Percentiles rank a stretch among this genome's conserved stretches.
Conservation (phyloP, 1,140 invertebrate genomes). For the Caenorhabditis briggsae region DNA sequence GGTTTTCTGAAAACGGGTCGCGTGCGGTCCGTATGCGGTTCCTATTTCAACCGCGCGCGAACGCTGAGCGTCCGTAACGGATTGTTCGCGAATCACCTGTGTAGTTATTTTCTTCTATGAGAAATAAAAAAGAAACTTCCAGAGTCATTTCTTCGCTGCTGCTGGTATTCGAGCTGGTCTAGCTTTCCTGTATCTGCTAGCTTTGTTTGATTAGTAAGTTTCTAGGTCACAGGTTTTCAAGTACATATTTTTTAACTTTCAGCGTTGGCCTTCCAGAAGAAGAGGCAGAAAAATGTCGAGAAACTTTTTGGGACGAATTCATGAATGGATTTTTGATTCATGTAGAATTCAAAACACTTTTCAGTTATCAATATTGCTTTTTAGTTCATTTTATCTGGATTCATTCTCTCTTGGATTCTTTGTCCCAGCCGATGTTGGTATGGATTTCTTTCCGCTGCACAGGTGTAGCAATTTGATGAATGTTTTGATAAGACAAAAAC, state of each 20-base stretch:
- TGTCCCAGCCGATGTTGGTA: constrained; percentile 6
- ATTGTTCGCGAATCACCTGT: too few relatives aligned
- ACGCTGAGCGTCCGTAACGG: too few relatives aligned
- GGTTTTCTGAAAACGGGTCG: too few relatives aligned
- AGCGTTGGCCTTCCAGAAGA: neutral
- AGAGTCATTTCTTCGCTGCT: constrained; percentile 4
- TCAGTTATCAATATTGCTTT: neutral
- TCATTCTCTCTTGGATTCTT: constrained; percentile 2
- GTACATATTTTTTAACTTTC: neutral
- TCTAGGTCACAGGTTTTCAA: neutral
- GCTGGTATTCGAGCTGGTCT: neutral
- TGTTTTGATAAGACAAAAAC: too few relatives aligned
- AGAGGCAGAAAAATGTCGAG: neutral
- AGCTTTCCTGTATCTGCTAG: neutral
- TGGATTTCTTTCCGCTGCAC: neutral
- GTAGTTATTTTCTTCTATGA: too few relatives aligned
- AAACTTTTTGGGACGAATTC: neutral
- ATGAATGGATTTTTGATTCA: constrained; percentile 6
- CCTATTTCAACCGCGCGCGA: too few relatives aligned
- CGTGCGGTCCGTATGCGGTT: too few relatives aligned
- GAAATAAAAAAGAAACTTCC: neutral
- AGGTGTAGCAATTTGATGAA: neutral
- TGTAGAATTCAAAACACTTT: neutral
- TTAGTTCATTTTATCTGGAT: neutral
- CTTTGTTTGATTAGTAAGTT: constrained; percentile 10